Evolutionary conservation across 2,888 invertebrate genomes (phyloP).

Genomic region (Nudaria mundana): DNA sequence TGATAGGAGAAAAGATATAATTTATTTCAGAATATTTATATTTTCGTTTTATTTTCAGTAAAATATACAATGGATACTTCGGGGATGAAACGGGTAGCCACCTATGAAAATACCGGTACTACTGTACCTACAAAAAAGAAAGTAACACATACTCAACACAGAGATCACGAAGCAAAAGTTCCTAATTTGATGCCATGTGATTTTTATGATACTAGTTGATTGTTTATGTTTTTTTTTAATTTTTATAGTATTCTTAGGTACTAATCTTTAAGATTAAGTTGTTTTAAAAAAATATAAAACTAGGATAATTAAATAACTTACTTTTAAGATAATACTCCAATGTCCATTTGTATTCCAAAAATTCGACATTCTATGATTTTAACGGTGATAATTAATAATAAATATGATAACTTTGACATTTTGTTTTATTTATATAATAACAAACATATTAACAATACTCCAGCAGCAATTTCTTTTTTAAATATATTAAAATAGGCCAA

Average conservation of each 20-base stretch:
- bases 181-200: background rate
- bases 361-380: background rate
- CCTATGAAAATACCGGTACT: background rate
- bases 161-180: background rate
- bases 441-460: background rate
- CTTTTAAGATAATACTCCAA: background rate
- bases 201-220: background rate
- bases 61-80: no score
- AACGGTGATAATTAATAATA: background rate
- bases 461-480: background rate
- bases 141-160: no score
- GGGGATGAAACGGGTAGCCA: background rate
- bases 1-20: no score
- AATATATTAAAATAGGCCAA: background rate
- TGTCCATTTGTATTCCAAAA: background rate
- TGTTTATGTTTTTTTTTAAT: background rate
- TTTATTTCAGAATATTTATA: no score
- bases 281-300: background rate
- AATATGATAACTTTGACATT: background rate
- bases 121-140: no score
- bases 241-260: background rate
- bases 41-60: no score
- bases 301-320: background rate
- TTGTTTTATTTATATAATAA: no score
- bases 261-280: background rate